Conservation (phyloP, 2,113 vertebrate species). For the Dasypus novemcinctus region DNA sequence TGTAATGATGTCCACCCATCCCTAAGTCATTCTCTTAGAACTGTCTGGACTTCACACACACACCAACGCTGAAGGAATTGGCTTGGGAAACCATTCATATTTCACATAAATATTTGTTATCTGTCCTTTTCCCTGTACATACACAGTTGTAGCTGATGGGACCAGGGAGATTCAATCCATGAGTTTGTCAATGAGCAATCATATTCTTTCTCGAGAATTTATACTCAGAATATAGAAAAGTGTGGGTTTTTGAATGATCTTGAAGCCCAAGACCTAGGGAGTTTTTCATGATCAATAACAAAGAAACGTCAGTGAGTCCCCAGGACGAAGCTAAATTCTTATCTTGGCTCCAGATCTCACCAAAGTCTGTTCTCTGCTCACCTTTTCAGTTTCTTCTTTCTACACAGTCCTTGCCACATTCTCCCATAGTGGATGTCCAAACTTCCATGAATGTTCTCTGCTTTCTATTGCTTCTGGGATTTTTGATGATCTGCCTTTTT, state of each 20-base stretch:
- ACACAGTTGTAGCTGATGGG: not conserved
- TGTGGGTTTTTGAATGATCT: not conserved
- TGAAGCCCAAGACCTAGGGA: not conserved
- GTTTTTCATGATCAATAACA: not conserved
- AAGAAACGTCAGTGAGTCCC: not conserved
- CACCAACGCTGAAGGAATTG: not conserved
- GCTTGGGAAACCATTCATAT: not conserved
- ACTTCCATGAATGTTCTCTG: not conserved
- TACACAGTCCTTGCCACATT: not conserved
- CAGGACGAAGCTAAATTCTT: not conserved
- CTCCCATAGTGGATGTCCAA: not conserved
- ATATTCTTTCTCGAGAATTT: not conserved
- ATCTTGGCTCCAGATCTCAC: not conserved
- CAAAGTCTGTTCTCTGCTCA: not conserved
- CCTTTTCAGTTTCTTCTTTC: not conserved
- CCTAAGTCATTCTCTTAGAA: not conserved
- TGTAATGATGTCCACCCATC: rapidly evolving
- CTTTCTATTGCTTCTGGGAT: not conserved
- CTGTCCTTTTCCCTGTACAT: not conserved
- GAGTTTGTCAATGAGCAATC: not conserved
- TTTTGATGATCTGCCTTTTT: not conserved
- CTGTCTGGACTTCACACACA: not conserved
- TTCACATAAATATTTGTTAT: not conserved
- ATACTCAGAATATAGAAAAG: not conserved
- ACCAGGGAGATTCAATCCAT: not conserved